A percentile compares a stretch with the other conserved stretches of the same genome.
Conservation (phyloP, 2,797 vertebrate species). For the Rhinophrynus dorsalis region DNA sequence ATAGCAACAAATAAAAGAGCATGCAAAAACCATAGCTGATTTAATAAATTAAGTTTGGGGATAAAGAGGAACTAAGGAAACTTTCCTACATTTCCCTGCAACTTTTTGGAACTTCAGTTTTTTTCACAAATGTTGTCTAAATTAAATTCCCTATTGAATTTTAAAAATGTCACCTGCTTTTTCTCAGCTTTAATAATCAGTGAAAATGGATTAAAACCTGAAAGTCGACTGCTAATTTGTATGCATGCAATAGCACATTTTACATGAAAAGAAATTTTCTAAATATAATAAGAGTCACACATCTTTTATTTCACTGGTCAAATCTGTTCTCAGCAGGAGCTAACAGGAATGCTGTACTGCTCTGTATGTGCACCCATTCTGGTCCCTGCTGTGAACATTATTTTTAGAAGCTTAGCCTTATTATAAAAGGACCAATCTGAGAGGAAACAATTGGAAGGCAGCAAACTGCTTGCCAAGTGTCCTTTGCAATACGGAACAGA, state of each 20-base stretch:
- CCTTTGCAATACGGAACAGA: neutral
- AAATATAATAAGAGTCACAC: conserved; percentile 23
- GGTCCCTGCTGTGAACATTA: conserved; percentile 1
- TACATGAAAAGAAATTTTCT: conserved; percentile 28
- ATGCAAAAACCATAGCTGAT: too few relatives aligned
- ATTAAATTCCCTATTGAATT: neutral
- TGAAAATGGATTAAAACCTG: neutral
- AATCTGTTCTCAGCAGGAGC: conserved; percentile 5
- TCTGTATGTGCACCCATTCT: conserved; percentile 11
- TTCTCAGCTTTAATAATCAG: neutral
- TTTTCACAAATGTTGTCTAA: too few relatives aligned
- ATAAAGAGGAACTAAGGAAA: too few relatives aligned
- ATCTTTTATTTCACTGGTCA: conserved; percentile 20
- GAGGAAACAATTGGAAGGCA: conserved; percentile 17
- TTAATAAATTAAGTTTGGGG: too few relatives aligned
- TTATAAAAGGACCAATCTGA: conserved; percentile 16
- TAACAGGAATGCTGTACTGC: neutral
- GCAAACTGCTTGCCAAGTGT: conserved; percentile 4
- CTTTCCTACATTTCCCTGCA: too few relatives aligned
- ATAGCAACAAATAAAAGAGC: too few relatives aligned
- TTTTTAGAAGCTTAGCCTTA: conserved; percentile 21
- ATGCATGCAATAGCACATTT: neutral
- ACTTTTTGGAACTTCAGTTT: too few relatives aligned
- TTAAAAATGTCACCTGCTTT: neutral
- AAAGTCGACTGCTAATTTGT: conserved; percentile 1